Evolutionary conservation across 2,888 invertebrate species (phyloP), one percentile per base, ranked within the genome.

Genomic region (Latrodectus elegans): DNA sequence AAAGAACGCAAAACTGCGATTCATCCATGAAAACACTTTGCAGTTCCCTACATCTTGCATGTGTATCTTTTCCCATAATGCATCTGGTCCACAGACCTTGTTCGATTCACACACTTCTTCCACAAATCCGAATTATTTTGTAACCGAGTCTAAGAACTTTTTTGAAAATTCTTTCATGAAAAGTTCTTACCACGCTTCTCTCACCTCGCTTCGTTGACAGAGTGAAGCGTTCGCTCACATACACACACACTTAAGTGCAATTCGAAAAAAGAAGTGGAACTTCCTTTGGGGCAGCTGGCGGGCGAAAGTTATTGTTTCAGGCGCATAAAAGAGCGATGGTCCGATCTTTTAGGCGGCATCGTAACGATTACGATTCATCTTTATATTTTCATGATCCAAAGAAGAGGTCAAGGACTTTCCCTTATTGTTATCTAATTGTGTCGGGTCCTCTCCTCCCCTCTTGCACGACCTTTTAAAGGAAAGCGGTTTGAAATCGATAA

Each of bases 371-470:
- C 67, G 67, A 68, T 68, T 68, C 12, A 15, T 60, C n/a, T n/a
- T 60, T 60, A 14, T 15, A 60, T 15, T 60, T 60, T 60, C 60
- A 60, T n/a, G 72, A 51, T n/a, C n/a, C 51, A 15, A 15, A 49
- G n/a, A 52, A 26, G 81, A 73, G 82, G 82, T 82, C 82, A 82
- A 82, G 82, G 82, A 75, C 75, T 82, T 82, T 38, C 64, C 51
- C 22, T 74, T 52, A 81, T 82, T 82, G 82, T 75, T 82, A 65
- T 52, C 49, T 38, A 81, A 81, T 65, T 73, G 53, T 81, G 81
- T 74, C 73, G 51, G 52, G 38, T 67, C 38, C 38, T 6, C 38
- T 6, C 26, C 17, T 15, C 60, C n/a, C 55, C 12, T 51, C 52
- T 38, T 38, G 38, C 38, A 38, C 38, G 38, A 38, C 38, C 38